Base-by-base conservation (phyloP, 2,113 vertebrate species). In the Melanotaenia duboulayi region DNA sequence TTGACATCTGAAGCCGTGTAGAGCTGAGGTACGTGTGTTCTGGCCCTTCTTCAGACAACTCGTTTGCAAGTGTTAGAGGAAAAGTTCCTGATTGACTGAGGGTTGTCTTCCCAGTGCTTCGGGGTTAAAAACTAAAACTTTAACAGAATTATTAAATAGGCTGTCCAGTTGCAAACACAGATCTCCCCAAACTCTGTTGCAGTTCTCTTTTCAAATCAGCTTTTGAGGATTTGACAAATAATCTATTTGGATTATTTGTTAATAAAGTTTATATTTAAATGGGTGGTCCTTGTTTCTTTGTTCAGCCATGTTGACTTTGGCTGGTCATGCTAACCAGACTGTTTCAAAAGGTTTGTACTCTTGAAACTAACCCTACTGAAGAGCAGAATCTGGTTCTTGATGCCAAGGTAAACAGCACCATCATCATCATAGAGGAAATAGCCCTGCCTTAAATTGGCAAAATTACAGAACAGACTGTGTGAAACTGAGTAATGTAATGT, bases 31-130 rank as follows among this genome's bases (percentile, higher is more conserved):
- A 40, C 32, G 13, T 56, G 59, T 46, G 62, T 67, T 20, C 78
- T 89, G 81, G 82, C 72, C 48, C 44, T 40, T 56, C 54, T 78
- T 54, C 82, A 82, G 72, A 80, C 77, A 76, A 68, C 81, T 80
- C 63, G 60, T 40, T 40, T 40, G 39, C 39, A 40, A 40, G 39
- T 40, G 39, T 40, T 12, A 12, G 39, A 42, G 14, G 40, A 14
- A 51, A 70, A 54, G 74, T 70, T 50, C 22, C 6, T 2, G 8
- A 66, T 74, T 14, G 42, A 20, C 24, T 50, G 62, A 28, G 57
- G 57, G 46, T 83, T 32, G 39, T 75, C 75, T 71, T 49, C 56
- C 6, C 22, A 9, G 19, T 11, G 63, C 32, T 49, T 46, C 28
- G 3, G 28, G 6, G 28, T 28, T 35, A 35, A 9, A 48, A 48